Base-by-base conservation (phyloP, 1,140 invertebrate species). In the Sweltsa coloradensis region DNA sequence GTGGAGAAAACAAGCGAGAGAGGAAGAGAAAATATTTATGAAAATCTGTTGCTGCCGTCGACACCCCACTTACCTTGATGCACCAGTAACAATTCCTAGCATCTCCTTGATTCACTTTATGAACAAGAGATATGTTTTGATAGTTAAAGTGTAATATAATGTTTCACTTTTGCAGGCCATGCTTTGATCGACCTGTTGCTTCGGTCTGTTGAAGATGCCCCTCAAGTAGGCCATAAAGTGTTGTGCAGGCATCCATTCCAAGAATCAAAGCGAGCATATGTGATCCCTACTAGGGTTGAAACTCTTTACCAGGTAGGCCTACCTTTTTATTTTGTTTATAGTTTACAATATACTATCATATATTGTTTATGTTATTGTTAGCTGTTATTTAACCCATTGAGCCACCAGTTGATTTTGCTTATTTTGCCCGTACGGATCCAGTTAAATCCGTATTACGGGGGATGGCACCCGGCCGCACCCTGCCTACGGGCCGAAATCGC, bases 171-270 rank as follows among this genome's bases (percentile, higher is more conserved):
- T 50, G 2, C 50, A 75, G 73, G 89, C 1, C 83, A 90, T 68
- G 89, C 92, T 1, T 64, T 97, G n/a, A 84, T 97, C 48, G 94
- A 98, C 70, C 65, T 97, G 2, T 66, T 98, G 41, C 84, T 88
- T 62, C 74, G 81, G 56, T 82, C 82, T 0, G 71, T 76, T 4
- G 94, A 98, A 63, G 64, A 73, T 0, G 65, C 83, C 11, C 94
- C 95, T 0, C 61, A 78, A 55, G 70, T 79, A 18, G 83, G 85
- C 0, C 69, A 85, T 41, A 83, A 89, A 60, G 86, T 98, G 22
- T 69, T 99, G 2, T 97, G 94, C 62, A 73, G 95, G 34, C 95
- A 99, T 75, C 94, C 96, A 3, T 98, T 97, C 65, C 85, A 93
- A 66, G 91, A 95, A 66, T 90, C 89, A 0, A 96, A 96, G 66